Percentiles rank a stretch among this genome's conserved stretches.
Conservation (phyloP, 1,140 invertebrate species). For the Adelges cooleyi region DNA sequence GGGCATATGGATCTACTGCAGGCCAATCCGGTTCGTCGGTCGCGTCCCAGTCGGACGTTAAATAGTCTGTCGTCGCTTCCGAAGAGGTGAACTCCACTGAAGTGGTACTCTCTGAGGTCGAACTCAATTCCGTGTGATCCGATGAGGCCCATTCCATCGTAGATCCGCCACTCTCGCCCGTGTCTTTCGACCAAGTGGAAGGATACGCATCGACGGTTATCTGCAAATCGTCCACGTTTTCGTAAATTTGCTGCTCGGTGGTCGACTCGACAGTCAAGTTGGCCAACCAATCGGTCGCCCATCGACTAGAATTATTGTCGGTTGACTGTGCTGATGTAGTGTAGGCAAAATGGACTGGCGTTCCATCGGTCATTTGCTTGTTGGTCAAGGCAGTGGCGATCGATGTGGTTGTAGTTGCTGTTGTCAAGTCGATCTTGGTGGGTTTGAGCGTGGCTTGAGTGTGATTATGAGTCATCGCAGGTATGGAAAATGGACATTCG, state of each 20-base stretch:
- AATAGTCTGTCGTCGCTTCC: too few species aligned
- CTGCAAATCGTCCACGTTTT: too few species aligned
- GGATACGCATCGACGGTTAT: too few species aligned
- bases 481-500: neutral
- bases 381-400: neutral
- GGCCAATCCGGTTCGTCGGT: neutral
- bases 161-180: too few species aligned
- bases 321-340: neutral
- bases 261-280: too few species aligned
- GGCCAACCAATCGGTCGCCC: neutral
- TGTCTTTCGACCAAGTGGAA: too few species aligned
- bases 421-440: neutral
- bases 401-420: neutral
- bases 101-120: neutral
- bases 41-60: neutral
- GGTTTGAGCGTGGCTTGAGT: neutral
- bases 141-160: neutral
- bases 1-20: neutral
- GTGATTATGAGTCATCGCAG: neutral
- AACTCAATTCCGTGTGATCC: neutral
- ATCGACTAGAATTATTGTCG: neutral
- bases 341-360: neutral
- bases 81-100: too few species aligned
- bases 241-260: too few species aligned
- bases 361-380: neutral